These are phyloP conservation scores for Zoanthus gigantus DNA, from an alignment of 92 coral and sea anemone genomes.

Conservation along the genomic window DNA sequence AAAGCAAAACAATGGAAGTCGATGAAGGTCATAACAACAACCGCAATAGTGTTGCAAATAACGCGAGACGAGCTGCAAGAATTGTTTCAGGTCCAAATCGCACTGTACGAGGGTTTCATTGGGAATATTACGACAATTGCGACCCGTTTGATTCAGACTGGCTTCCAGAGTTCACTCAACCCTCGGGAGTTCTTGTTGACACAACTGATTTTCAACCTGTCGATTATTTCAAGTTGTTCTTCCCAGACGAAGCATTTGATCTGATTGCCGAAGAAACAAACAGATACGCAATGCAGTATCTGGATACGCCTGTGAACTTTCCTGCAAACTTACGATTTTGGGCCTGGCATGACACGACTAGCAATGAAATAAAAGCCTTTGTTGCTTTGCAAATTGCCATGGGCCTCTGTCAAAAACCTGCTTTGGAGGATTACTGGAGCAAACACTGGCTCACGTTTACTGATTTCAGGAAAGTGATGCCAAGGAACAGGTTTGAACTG, in stretches of 20 bases:
- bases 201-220: conserved; percentile 47
- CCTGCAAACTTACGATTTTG: conserved; percentile 60
- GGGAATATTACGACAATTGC: conserved; percentile 55
- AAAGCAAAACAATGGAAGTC: conserved; percentile 27
- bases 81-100: conserved; percentile 15
- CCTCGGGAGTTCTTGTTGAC: conserved; percentile 60
- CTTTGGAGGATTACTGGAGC: conserved; percentile 64
- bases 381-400: conserved; percentile 74
- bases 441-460: conserved; percentile 55
- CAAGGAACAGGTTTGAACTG: conserved; percentile 64
- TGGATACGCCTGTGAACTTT: conserved; percentile 43
- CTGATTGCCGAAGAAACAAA: conserved; percentile 60
- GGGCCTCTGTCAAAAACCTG: conserved; percentile 69
- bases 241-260: conserved; percentile 63
- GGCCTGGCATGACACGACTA: conserved; percentile 65
- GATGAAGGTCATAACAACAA: conserved; percentile 4
- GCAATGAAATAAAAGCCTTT: conserved; percentile 67
- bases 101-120: conserved; percentile 25
- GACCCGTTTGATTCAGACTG: conserved; percentile 68
- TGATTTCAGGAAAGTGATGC: conserved; percentile 69
- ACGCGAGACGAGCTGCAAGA: conserved; percentile 35
- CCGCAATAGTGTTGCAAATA: conserved; percentile 2
- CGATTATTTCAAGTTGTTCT: conserved; percentile 57
- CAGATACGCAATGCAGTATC: conserved; percentile 64
- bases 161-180: conserved; percentile 54